phyloP scores from a whole-genome alignment of 2,888 invertebrate species.

The Erpobdella octoculata region DNA sequence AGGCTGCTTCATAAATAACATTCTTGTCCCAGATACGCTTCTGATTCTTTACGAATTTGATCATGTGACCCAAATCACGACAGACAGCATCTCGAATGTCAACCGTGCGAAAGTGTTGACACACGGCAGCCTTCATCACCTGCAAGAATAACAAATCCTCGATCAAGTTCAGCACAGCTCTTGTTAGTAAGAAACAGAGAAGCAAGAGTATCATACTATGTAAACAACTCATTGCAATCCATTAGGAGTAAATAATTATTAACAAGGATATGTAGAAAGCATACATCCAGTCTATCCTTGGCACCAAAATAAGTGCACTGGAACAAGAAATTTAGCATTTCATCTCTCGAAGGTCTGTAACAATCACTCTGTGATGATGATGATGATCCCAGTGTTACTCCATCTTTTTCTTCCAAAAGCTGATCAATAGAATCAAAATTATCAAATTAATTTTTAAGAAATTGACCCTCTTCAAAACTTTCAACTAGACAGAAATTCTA shows the following conservation, averaged over 20 bases:
- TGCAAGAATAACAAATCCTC: not conserved
- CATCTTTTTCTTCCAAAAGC: slow-evolving; percentile 34
- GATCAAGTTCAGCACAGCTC: too few species aligned
- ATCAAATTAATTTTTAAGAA: not conserved
- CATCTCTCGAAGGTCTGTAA: not conserved
- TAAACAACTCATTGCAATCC: too few species aligned
- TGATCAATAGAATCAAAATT: slow-evolving; percentile 20
- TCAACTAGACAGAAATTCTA: too few species aligned
- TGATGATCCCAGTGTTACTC: slow-evolving; percentile 27
- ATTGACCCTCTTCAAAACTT: too few species aligned
- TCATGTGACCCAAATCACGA: not conserved
- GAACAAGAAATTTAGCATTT: slow-evolving; percentile 28
- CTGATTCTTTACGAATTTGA: not conserved
- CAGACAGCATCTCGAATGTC: not conserved
- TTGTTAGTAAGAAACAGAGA: too few species aligned
- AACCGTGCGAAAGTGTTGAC: not conserved
- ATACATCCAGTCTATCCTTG: too few species aligned
- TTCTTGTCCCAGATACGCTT: not conserved
- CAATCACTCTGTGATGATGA: not conserved
- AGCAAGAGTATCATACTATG: too few species aligned
- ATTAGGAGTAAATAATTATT: too few species aligned
- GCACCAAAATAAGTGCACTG: slow-evolving; percentile 22
- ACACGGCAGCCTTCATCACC: not conserved
- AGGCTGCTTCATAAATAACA: not conserved
- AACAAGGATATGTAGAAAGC: too few species aligned